These are phyloP conservation scores for Leucopsar rothschildi DNA, from an alignment of 2,113 vertebrate genomes.

Conservation along the genomic window DNA sequence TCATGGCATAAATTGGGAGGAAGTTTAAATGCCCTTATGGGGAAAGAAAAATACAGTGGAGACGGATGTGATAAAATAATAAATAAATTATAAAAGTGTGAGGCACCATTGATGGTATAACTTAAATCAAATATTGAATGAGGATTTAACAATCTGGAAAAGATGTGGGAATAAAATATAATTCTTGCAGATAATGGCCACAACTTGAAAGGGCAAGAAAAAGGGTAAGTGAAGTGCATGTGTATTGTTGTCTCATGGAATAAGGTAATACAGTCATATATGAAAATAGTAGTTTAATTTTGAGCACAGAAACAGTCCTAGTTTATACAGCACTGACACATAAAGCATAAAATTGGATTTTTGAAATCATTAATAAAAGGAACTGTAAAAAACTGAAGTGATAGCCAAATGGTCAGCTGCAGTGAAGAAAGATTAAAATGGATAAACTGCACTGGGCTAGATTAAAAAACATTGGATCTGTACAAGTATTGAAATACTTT, in stretches of 20 bases:
- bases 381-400: not conserved
- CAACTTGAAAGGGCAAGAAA: not conserved
- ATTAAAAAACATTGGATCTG: not conserved
- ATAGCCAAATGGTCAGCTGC: not conserved
- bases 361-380: not conserved
- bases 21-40: not conserved
- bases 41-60: not conserved
- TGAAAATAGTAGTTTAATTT: not conserved
- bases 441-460: not conserved
- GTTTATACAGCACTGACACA: not conserved
- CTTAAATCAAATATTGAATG: not conserved
- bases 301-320: not conserved
- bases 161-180: slow-evolving; percentile 9
- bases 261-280: not conserved
- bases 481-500: not conserved
- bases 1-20: not conserved
- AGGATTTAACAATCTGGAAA: slow-evolving; percentile 18
- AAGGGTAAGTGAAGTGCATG: not conserved
- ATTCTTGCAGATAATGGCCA: not conserved
- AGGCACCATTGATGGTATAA: not conserved
- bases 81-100: not conserved
- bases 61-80: not conserved
- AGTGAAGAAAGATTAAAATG: not conserved
- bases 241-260: not conserved
- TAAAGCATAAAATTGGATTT: not conserved